phyloP scores from a whole-genome alignment of 2,888 invertebrate species.

The Pyrgus malvae region DNA sequence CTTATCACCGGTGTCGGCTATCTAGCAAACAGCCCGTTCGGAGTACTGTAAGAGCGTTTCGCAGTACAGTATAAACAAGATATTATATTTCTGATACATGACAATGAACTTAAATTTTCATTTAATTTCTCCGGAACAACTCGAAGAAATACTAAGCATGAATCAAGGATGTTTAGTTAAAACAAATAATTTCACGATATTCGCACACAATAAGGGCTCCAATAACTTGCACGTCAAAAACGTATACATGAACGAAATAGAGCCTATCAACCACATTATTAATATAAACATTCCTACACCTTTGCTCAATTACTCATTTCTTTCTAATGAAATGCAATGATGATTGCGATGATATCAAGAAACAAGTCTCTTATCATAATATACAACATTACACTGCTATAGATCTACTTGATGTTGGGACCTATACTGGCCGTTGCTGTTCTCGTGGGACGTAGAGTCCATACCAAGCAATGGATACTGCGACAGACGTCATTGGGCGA shows the following conservation, averaged over 20 bases:
- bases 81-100: conserved; percentile 5
- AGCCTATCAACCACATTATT: not conserved
- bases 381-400: not conserved
- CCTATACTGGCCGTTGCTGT: not conserved
- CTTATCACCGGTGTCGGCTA: conserved; percentile 32
- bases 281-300: not conserved
- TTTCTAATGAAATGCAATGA: not conserved
- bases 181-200: not conserved
- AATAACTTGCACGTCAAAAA: not conserved
- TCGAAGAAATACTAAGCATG: not conserved
- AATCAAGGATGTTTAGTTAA: conserved; percentile 1
- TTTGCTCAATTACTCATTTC: conserved; percentile 3
- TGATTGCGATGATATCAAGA: not conserved
- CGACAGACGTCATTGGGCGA: not conserved
- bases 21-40: conserved; percentile 29
- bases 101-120: conserved; percentile 5
- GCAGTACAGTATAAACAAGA: conserved; percentile 29
- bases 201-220: not conserved
- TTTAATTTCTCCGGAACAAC: conserved; percentile 7
- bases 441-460: not conserved
- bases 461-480: not conserved
- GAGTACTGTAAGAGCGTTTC: conserved; percentile 33
- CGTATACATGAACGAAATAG: not conserved
- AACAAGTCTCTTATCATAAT: not conserved
- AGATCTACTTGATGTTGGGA: not conserved